Conservation (phyloP, 1,140 invertebrate genomes). For the Danaus melanippus region DNA sequence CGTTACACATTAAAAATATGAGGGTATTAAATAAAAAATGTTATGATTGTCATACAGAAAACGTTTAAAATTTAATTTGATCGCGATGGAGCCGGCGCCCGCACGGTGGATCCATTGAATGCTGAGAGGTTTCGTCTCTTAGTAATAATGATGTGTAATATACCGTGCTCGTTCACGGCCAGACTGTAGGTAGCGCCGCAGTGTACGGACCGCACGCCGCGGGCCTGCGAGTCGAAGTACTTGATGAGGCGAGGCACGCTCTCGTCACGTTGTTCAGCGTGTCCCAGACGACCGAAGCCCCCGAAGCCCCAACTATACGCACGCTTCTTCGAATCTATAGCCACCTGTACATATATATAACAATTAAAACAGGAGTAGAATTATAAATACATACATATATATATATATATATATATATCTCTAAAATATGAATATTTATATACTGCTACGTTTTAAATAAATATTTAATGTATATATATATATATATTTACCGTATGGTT, state of each 20-base stretch:
- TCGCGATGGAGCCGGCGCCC: too few species aligned
- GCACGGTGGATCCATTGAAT: too few species aligned
- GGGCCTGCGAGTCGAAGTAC: slow-evolving; percentile 87
- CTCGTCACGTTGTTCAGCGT: slow-evolving; percentile 93
- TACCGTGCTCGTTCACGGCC: slow-evolving; percentile 85
- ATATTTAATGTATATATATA: too few species aligned
- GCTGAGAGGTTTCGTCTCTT: too few species aligned
- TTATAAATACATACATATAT: not conserved
- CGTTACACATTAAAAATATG: too few species aligned
- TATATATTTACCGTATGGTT: slow-evolving; percentile 89
- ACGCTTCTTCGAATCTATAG: slow-evolving; percentile 88
- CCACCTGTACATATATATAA: slow-evolving; percentile 73
- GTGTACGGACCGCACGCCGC: slow-evolving; percentile 84
- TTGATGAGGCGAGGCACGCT: slow-evolving; percentile 91
- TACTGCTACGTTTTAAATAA: too few species aligned
- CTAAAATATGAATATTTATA: too few species aligned
- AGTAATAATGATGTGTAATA: too few species aligned
- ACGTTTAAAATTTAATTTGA: too few species aligned
- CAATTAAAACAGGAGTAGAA: too few species aligned
- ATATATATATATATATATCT: not conserved
- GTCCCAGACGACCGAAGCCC: slow-evolving; percentile 92
- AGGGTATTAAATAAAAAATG: too few species aligned
- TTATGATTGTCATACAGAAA: too few species aligned
- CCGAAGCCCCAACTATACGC: slow-evolving; percentile 96
- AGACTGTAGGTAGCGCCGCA: slow-evolving; percentile 91